Conservation (phyloP, 2,797 vertebrate genomes). For the Acomys russatus region DNA sequence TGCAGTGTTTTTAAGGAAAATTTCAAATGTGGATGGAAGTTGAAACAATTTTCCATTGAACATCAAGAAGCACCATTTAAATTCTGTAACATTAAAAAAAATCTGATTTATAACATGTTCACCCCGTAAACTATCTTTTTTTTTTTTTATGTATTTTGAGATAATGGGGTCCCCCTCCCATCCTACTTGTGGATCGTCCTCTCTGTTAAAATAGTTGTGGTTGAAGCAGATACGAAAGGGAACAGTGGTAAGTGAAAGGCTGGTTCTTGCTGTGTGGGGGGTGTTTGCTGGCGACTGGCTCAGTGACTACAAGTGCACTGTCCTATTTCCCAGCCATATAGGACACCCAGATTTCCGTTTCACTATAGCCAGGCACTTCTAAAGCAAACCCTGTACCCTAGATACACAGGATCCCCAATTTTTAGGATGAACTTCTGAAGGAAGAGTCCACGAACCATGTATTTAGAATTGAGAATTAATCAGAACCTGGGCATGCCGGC, state of each 20-base stretch:
- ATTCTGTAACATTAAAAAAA: background rate
- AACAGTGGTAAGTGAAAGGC: background rate
- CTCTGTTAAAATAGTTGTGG: background rate
- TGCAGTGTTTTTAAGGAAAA: background rate
- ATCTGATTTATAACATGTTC: background rate
- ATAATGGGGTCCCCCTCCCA: too few relatives aligned
- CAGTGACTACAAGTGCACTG: fast-evolving
- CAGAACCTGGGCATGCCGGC: background rate
- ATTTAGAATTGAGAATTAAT: background rate
- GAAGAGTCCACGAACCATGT: background rate
- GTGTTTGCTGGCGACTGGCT: too few relatives aligned
- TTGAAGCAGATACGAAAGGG: background rate
- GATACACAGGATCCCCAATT: too few relatives aligned
- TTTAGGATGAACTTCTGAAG: background rate
- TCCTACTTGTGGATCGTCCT: background rate
- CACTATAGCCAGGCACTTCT: background rate
- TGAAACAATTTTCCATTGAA: background rate
- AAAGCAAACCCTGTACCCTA: background rate
- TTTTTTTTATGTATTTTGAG: background rate
- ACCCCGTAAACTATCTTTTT: background rate
- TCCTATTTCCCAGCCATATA: background rate
- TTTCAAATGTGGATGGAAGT: background rate
- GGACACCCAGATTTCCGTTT: background rate
- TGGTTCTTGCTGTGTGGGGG: fast-evolving
- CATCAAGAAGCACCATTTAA: background rate